phyloP scores from a whole-genome alignment of 1,140 invertebrate genomes.

The Harlomillsia oculata region DNA sequence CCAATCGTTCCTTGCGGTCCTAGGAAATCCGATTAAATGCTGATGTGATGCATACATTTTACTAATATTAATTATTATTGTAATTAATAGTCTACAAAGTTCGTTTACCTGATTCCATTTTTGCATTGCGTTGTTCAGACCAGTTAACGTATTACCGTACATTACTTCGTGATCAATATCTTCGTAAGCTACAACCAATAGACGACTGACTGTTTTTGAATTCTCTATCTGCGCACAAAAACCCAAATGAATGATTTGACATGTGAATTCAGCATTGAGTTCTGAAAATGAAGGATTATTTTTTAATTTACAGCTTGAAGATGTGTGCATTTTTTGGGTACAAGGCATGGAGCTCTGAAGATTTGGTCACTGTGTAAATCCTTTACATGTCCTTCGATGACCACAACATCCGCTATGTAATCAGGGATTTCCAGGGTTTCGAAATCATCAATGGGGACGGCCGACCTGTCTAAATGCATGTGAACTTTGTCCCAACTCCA shows the following conservation, averaged over 20 bases:
- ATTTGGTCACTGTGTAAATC: slow-evolving; percentile 13
- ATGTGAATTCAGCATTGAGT: too few relatives aligned
- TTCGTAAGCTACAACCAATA: slow-evolving; percentile 10
- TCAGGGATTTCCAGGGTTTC: slow-evolving; percentile 3
- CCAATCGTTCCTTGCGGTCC: too few relatives aligned
- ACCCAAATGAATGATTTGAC: too few relatives aligned
- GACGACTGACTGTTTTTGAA: slow-evolving; percentile 12
- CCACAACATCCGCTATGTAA: slow-evolving; percentile 10
- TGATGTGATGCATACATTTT: too few relatives aligned
- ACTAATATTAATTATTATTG: too few relatives aligned
- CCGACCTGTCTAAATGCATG: slow-evolving; percentile 9
- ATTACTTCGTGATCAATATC: background rate
- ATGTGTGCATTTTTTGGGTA: slow-evolving; percentile 4
- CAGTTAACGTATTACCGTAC: background rate
- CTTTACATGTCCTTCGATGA: slow-evolving; percentile 16
- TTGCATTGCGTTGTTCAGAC: too few relatives aligned
- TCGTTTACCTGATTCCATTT: too few relatives aligned
- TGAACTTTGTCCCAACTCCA: slow-evolving; percentile 16
- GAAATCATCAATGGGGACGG: slow-evolving; percentile 1
- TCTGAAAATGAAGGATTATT: too few relatives aligned
- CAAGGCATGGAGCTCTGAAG: slow-evolving; percentile 16
- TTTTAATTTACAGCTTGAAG: too few relatives aligned
- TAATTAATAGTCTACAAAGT: too few relatives aligned
- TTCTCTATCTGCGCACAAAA: slow-evolving; percentile 4
- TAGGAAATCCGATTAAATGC: too few relatives aligned